phyloP scores from a whole-genome alignment of 2,888 invertebrate genomes.

The Lapara coniferarum region DNA sequence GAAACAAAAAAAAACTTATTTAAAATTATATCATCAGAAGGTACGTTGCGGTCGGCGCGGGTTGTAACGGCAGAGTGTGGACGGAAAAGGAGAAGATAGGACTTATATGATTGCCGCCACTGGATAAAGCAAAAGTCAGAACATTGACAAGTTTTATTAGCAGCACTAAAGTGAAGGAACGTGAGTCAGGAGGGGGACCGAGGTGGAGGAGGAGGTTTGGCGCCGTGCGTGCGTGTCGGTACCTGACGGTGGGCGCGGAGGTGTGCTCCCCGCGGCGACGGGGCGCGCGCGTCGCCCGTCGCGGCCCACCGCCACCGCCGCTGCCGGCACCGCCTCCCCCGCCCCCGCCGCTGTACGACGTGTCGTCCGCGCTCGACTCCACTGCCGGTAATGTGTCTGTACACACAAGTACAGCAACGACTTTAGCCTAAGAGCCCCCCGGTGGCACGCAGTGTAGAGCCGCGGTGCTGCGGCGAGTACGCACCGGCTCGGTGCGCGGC shows the following conservation, averaged over 20 bases:
- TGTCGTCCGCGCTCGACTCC: constrained; percentile 64
- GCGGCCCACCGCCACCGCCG: constrained; percentile 41
- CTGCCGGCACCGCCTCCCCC: constrained; percentile 37
- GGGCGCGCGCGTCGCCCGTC: constrained; percentile 34
- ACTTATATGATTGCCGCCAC: too few species aligned
- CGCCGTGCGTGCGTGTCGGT: background rate
- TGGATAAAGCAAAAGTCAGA: too few species aligned
- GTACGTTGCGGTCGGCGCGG: background rate
- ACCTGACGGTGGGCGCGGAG: constrained; percentile 54
- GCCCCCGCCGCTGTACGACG: constrained; percentile 51
- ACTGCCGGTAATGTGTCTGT: constrained; percentile 57
- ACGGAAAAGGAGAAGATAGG: too few species aligned
- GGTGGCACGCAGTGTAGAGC: background rate
- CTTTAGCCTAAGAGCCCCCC: too few species aligned
- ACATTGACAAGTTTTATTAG: too few species aligned
- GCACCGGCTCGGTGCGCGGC: constrained; percentile 56
- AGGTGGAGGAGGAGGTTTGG: too few species aligned
- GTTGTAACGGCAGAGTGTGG: background rate
- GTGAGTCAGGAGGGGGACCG: too few species aligned
- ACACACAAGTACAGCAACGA: background rate
- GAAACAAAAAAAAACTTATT: constrained; percentile 60
- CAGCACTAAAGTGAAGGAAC: too few species aligned
- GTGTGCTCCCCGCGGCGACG: constrained; percentile 48
- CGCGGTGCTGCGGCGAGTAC: background rate
- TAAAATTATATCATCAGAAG: constrained; percentile 33